Evolutionary conservation across 2,888 invertebrate genomes (phyloP), one percentile per base, ranked within the genome.

Genomic region (Platycheirus albimanus): DNA sequence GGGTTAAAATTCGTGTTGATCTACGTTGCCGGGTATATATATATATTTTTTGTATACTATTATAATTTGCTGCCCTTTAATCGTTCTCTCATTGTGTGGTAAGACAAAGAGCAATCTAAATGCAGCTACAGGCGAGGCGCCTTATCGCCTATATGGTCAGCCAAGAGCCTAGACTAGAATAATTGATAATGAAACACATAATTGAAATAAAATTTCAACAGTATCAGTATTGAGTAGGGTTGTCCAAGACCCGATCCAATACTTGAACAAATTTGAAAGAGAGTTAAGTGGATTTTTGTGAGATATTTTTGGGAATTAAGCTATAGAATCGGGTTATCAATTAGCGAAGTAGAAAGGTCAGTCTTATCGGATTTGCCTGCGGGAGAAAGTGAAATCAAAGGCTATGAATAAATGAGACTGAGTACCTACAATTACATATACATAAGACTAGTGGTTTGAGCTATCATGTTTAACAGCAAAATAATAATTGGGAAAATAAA

Each of bases 311-410:
- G 47, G n/a, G 28, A 67, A 41, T 61, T 36, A 8, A 45, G 36
- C 52, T 36, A 33, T 33, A 38, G 45, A 69, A 61, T 63, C 76
- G 69, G 69, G 69, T 69, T 69, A 76, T 76, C 76, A 61, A 67
- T 13, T 61, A 52, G 43, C 43, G 49, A n/a, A 75, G n/a, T 10
- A 28, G 24, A 56, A 58, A 51, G 67, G 64, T 47, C 54, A 11
- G 10, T 30, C 41, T 64, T 64, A 61, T 71, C 70, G 19, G 51
- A 51, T 61, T 64, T 64, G 47, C 51, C 15, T 75, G 24, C 3
- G 1, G 52, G 69, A 69, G 69, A 76, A 76, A 76, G 69, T 69
- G 19, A 33, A 58, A 19, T 33, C 45, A 61, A 61, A 61, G 28
- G 24, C 43, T 56, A 38, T 61, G 52, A 56, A 38, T 51, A 51